These are phyloP conservation scores for Arvicanthis niloticus DNA, from an alignment of 2,113 vertebrate genomes.

Conservation along the genomic window DNA sequence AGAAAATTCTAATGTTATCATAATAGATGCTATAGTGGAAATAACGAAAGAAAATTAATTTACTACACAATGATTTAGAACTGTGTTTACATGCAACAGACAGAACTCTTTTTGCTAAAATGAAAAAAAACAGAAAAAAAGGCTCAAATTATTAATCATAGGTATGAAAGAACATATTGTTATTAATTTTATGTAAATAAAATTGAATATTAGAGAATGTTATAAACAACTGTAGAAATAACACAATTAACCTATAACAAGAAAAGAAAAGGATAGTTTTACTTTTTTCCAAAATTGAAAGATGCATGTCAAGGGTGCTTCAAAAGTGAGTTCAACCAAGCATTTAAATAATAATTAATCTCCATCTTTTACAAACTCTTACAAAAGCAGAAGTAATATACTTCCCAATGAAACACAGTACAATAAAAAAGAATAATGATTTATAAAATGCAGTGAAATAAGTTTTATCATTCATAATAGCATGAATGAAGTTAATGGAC, in stretches of 20 bases:
- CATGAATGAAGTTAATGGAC: background rate
- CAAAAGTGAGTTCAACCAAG: background rate
- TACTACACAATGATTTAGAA: background rate
- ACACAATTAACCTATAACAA: background rate
- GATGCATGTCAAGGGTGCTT: background rate
- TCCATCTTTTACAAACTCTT: background rate
- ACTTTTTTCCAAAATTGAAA: background rate
- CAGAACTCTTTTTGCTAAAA: background rate
- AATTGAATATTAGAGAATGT: background rate
- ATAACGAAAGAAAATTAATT: constrained; percentile 28
- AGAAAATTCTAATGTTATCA: background rate
- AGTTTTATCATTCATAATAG: background rate
- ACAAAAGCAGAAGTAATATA: background rate
- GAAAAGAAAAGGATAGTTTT: background rate
- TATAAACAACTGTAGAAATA: background rate
- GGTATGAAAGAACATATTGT: background rate
- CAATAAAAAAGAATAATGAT: background rate
- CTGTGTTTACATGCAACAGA: background rate
- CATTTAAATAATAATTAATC: background rate
- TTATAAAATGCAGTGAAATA: background rate
- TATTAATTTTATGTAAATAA: background rate
- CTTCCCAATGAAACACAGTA: background rate
- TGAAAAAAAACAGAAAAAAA: background rate
- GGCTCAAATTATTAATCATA: background rate
- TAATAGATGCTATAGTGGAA: background rate